These are phyloP conservation scores for Abrostola triplasia DNA, from an alignment of 2,888 invertebrate species.

Conservation along the genomic window DNA sequence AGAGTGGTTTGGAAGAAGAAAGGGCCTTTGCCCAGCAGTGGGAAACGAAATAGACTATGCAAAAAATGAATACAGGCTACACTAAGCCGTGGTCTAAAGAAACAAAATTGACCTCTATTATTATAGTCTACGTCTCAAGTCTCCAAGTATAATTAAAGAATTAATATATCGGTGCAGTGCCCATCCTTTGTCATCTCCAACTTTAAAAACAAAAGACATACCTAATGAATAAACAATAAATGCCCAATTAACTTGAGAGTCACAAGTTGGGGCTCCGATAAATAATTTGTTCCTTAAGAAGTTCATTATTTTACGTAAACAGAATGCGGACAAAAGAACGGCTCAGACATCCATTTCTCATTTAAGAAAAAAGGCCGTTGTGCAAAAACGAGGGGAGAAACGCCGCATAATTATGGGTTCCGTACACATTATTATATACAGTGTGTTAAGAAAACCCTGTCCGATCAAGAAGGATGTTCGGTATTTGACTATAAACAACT, in stretches of 20 bases:
- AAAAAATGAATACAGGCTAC: no score
- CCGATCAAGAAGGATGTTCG: background rate
- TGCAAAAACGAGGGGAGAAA: background rate
- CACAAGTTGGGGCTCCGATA: conserved; percentile 20
- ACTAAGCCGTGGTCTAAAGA: no score
- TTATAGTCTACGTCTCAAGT: no score
- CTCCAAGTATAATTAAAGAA: no score
- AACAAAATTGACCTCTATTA: no score
- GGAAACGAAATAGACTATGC: no score
- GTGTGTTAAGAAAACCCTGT: no score
- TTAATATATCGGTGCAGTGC: no score
- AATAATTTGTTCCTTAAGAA: conserved; percentile 33
- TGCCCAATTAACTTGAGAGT: conserved; percentile 17
- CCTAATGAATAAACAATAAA: conserved; percentile 30
- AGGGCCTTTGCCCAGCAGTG: no score
- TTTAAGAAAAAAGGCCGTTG: conserved; percentile 26
- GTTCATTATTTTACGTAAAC: conserved; percentile 45
- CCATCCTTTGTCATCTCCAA: no score
- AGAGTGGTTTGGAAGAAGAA: no score
- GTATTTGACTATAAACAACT: background rate
- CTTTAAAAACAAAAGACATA: conserved; percentile 2
- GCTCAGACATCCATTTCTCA: conserved; percentile 35
- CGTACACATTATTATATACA: background rate
- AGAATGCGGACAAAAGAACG: conserved; percentile 31
- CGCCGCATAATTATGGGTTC: background rate